Evolutionary conservation across 2,888 invertebrate genomes (phyloP), one percentile per base, ranked within the genome.

Genomic region (Notodonta ziczac): DNA sequence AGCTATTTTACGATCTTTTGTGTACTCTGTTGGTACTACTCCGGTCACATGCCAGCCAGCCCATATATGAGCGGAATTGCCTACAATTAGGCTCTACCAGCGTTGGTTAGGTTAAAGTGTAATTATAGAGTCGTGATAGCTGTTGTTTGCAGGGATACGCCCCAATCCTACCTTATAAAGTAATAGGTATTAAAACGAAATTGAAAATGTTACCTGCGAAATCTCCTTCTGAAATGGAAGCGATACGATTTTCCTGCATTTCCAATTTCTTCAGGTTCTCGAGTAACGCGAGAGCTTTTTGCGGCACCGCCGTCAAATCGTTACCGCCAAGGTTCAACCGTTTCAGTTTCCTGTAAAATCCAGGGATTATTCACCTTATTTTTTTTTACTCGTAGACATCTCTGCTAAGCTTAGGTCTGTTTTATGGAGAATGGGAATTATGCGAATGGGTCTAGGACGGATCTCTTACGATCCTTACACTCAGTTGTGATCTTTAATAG

Each of bases 311-410:
- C 46, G 95, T 95, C 79, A 98, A 90, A 67, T 96, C 96, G 85
- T 98, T 98, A 61, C 97, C 97, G 42, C 98, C 98, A 69, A 98
- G 94, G 89, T 98, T 98, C 66, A 98, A 91, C 63, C 97, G 94
- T 78, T 97, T 97, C 66, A 98, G 91, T 88, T 97, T 97, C 77
- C 96, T 97, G 82, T 57, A 85, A 80, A 65, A 56, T n/a, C 10
- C 14, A 51, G 44, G 48, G 16, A 44, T 55, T 59, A 56, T 53
- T 62, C 12, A 53, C 13, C 55, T 40, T 55, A 14, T 42, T 42
- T 42, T 55, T 24, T 24, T 24, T 24, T 24, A 24, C 6, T 40
- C 14, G 12, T 10, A 13, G 35, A 53, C 3, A 35, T 32, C 24
- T 53, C 6, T 13, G 4, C n/a, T 24, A 16, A 51, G 48, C 35